Evolutionary conservation across 2,888 invertebrate species (phyloP).

Genomic region (Lasioglossum pauxillum): DNA sequence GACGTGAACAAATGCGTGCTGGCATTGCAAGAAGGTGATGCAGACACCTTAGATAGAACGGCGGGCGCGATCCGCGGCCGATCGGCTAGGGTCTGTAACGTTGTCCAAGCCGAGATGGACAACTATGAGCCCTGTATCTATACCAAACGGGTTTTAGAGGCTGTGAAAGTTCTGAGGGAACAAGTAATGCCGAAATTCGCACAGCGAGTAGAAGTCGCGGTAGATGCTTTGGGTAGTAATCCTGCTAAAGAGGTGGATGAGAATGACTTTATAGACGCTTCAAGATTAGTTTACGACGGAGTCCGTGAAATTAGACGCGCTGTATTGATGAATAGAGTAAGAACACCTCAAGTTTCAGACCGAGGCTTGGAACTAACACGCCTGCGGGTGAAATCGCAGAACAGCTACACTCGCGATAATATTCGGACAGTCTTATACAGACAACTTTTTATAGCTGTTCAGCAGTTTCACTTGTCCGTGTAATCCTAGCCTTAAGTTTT

Average conservation of each 20-base stretch:
- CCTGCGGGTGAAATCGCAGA: background rate
- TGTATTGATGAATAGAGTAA: constrained; percentile 97
- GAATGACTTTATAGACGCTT: constrained; percentile 99
- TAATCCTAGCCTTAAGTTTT: background rate
- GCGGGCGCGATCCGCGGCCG: constrained; percentile 98
- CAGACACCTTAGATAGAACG: constrained; percentile 95
- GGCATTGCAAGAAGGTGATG: constrained; percentile 97
- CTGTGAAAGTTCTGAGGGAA: constrained; percentile 96
- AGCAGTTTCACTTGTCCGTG: background rate
- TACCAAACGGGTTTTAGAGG: constrained; percentile 97
- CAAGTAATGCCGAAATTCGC: constrained; percentile 99
- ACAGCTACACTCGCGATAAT: background rate
- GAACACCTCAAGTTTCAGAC: constrained; percentile 70
- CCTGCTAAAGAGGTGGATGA: constrained; percentile 95
- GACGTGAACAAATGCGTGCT: constrained; percentile 99
- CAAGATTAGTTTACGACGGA: constrained; percentile 97
- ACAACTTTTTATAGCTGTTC: background rate
- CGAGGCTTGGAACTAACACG: background rate
- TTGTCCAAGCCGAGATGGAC: constrained; percentile 99
- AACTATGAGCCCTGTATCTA: constrained; percentile 99
- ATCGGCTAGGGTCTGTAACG: constrained; percentile 96
- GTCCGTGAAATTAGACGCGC: constrained; percentile 98
- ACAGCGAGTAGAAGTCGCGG: constrained; percentile 96
- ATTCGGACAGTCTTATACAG: background rate
- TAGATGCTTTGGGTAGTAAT: constrained; percentile 93